A percentile compares a stretch with the other conserved stretches of the same genome.
phyloP scores from a whole-genome alignment of 2,113 vertebrate genomes.

The Trogon surrucura region DNA sequence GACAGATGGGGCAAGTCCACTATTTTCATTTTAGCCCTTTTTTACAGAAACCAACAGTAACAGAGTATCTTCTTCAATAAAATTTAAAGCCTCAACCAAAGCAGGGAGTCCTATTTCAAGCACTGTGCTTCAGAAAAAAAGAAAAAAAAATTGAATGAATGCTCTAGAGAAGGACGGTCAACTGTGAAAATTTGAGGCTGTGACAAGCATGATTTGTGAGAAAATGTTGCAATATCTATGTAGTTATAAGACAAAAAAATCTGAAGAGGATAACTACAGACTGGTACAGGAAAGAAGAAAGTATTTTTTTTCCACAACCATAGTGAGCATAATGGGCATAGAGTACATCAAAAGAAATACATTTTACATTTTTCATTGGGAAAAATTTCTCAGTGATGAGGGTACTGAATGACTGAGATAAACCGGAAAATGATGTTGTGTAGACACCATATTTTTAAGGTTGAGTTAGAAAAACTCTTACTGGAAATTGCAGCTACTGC shows the following conservation, averaged over 20 bases:
- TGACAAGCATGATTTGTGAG: not conserved
- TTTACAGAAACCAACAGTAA: not conserved
- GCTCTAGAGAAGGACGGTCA: not conserved
- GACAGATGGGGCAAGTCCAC: not conserved
- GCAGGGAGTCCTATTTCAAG: not conserved
- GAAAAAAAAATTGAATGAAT: not conserved
- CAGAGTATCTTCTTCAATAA: not conserved
- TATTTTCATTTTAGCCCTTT: not conserved
- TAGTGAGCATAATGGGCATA: not conserved
- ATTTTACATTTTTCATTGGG: not conserved
- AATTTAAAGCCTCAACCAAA: not conserved
- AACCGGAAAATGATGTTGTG: not conserved
- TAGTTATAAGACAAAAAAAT: not conserved
- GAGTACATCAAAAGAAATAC: not conserved
- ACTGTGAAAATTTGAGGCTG: not conserved
- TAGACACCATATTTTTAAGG: not conserved
- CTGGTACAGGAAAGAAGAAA: not conserved
- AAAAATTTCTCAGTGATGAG: not conserved
- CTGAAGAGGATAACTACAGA: not conserved
- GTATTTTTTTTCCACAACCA: not conserved
- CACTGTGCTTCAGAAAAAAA: not conserved
- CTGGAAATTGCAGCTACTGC: not conserved
- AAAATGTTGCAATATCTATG: not conserved
- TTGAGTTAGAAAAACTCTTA: not conserved
- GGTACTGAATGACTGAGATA: not conserved